These are phyloP conservation scores for Temnothorax unifasciatus DNA, from an alignment of 2,888 invertebrate species.

Conservation along the genomic window DNA sequence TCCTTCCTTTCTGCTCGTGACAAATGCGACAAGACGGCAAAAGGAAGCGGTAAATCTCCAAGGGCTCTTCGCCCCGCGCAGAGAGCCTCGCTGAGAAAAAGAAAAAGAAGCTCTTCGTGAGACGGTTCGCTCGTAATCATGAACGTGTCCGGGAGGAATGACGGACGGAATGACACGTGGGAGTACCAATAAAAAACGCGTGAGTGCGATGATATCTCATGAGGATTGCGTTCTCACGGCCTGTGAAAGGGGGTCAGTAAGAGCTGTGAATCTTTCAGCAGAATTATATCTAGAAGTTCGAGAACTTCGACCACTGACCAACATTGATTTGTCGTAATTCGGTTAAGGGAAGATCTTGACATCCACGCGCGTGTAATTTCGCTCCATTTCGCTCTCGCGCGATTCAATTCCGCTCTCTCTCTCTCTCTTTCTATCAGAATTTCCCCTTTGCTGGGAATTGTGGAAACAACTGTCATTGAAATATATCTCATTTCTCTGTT, in stretches of 20 bases:
- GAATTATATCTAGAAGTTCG: not conserved
- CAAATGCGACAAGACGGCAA: constrained; percentile 57
- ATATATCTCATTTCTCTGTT: not conserved
- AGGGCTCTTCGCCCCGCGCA: constrained; percentile 40
- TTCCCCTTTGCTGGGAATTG: not conserved
- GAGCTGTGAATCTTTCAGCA: not conserved
- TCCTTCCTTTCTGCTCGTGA: constrained; percentile 29
- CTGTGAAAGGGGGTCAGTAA: not conserved
- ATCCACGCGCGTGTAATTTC: not conserved
- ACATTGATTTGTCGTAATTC: constrained; percentile 16
- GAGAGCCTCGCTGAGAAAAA: constrained; percentile 52
- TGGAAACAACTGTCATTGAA: not conserved
- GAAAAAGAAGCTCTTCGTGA: constrained; percentile 28
- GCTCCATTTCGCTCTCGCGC: not conserved
- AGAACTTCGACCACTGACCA: not conserved
- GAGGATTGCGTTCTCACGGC: not conserved
- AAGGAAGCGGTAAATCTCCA: constrained; percentile 43
- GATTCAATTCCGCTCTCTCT: constrained; percentile 4
- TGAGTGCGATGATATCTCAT: constrained; percentile 48
- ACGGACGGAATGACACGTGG: constrained; percentile 60
- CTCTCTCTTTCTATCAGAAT: not conserved
- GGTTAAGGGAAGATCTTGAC: constrained; percentile 7
- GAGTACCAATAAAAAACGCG: constrained; percentile 63
- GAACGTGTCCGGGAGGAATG: constrained; percentile 60
- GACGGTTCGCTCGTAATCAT: constrained; percentile 63